Percentiles rank a stretch among this genome's conserved stretches.
Evolutionary conservation across 2,888 invertebrate species (phyloP).

Genomic region (Cephus pulcher): DNA sequence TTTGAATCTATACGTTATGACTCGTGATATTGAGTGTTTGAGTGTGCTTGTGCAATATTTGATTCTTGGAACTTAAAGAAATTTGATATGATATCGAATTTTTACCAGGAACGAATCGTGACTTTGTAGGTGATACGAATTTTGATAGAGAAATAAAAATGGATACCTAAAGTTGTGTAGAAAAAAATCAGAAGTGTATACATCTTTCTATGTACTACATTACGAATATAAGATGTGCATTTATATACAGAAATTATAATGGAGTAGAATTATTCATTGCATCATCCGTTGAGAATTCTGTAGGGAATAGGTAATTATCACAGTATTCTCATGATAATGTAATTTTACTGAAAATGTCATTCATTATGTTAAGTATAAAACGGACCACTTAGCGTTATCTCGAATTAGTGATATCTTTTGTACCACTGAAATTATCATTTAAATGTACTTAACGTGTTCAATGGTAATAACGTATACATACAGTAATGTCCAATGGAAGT

Average conservation of each 20-base stretch:
- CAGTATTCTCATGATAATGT: slow-evolving; percentile 3
- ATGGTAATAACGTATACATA: no score
- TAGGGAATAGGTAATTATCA: neutral
- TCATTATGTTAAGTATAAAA: neutral
- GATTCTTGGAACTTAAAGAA: neutral
- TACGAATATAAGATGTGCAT: neutral
- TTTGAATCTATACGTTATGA: neutral
- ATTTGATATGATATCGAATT: neutral
- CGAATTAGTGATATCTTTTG: neutral
- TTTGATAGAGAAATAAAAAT: neutral
- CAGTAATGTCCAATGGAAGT: no score
- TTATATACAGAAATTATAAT: neutral
- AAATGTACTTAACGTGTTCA: neutral
- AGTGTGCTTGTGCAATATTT: neutral
- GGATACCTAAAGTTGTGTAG: neutral
- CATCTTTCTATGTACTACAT: neutral
- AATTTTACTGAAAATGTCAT: neutral
- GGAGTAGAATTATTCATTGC: neutral
- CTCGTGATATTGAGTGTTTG: neutral
- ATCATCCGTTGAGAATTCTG: slow-evolving; percentile 5
- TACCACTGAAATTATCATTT: neutral
- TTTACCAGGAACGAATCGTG: neutral
- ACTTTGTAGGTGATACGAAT: neutral
- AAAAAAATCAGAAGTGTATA: neutral
- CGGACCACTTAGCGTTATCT: neutral